Evolutionary conservation across 2,113 vertebrate species (phyloP), one percentile per base, ranked within the genome.

Genomic region (Bos taurus): DNA sequence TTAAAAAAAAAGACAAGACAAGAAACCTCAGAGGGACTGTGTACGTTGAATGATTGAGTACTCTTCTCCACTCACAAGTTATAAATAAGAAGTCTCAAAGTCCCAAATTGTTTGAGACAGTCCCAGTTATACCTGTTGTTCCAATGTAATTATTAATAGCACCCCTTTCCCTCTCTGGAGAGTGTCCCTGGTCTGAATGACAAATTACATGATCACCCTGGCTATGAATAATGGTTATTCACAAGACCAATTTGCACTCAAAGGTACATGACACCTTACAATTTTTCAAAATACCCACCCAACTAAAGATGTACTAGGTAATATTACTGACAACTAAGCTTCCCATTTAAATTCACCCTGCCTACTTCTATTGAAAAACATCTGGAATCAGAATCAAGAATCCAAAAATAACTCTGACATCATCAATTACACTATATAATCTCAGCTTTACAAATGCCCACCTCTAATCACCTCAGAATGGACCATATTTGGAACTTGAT

Each of bases 261-360:
- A 80, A 57, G n/a, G 26, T 43, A 15, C 54, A 43, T 62, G 74
- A 78, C 13, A 87, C 23, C 78, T 90, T 77, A 86, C 36, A 46
- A 40, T 93, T 93, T 95, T 96, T 90, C 95, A 95, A 93, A 93
- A 43, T 50, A 71, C 6, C 19, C 50, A 96, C 12, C 40, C 25
- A 88, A 7, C 48, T 88, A n/a, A 80, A 85, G 80, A 94, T 26
- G 8, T 43, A 17, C 9, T 33, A 21, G 5, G n/a, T 64, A 78
- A 60, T 54, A 4, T 26, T 74, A 80, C 62, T 26, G 52, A 78
- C 56, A 25, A 62, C 25, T 40, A 43, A 46, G 36, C 46, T 94
- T 40, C 52, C 30, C 62, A 33, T 60, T 95, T 92, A 83, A 90
- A 62, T 57, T 52, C 54, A 36, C 33, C 14, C 43, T 92, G 15